phyloP scores from a whole-genome alignment of 2,888 invertebrate species.

The Phorcus lineatus region DNA sequence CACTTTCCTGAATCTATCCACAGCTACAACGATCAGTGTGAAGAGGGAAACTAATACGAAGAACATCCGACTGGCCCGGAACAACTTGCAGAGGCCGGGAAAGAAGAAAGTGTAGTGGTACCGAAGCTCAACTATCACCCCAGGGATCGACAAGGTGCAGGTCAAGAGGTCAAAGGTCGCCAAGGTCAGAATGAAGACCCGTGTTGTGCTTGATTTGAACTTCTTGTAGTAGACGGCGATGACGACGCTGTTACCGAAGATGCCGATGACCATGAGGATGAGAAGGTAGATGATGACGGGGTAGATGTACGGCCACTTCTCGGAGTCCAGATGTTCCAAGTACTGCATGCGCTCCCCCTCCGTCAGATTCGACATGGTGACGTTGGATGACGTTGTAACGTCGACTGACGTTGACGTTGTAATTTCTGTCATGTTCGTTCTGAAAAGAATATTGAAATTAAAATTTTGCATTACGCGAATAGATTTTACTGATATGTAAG shows the following conservation, averaged over 20 bases:
- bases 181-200: constrained; percentile 17
- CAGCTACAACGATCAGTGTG: constrained; percentile 2
- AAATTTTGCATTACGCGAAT: too few species aligned
- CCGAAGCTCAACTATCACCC: background rate
- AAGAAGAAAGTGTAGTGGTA: constrained; percentile 12
- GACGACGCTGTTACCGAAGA: constrained; percentile 23
- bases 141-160: background rate
- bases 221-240: background rate
- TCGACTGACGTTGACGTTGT: background rate
- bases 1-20: constrained; percentile 21
- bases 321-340: background rate
- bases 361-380: background rate
- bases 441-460: too few species aligned
- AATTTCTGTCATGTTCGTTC: too few species aligned
- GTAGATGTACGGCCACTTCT: constrained; percentile 13
- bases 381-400: background rate
- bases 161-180: constrained; percentile 18
- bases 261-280: constrained; percentile 14
- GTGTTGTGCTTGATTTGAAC: background rate
- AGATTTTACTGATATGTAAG: too few species aligned
- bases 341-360: constrained; percentile 2
- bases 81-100: background rate
- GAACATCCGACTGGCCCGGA: background rate
- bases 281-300: constrained; percentile 16
- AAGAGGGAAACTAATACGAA: background rate